A percentile compares a stretch with the other conserved stretches of the same genome.
Conservation (phyloP, 1,140 invertebrate genomes). For the Drosophila neocordata region DNA sequence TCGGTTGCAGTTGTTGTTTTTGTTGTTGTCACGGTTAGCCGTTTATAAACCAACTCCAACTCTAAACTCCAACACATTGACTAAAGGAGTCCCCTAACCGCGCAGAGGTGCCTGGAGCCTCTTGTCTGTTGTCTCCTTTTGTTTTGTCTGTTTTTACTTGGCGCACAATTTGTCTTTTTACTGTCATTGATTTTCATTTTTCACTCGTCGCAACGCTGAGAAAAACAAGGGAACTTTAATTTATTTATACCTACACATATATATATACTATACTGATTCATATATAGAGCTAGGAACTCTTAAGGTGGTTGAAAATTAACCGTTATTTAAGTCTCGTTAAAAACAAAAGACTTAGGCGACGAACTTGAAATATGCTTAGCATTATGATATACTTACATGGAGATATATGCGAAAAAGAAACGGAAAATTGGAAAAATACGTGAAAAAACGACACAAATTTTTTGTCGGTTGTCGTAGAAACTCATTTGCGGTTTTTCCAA, state of each 20-base stretch:
- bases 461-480: conserved; percentile 55
- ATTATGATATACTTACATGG: conserved; percentile 15
- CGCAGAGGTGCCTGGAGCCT: background rate
- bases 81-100: conserved; percentile 5
- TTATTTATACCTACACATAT: conserved; percentile 32
- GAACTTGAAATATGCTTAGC: conserved; percentile 46
- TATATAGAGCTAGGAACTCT: conserved; percentile 33
- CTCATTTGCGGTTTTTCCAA: conserved; percentile 76
- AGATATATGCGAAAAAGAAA: conserved; percentile 27
- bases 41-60: conserved; percentile 41
- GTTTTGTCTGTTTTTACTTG: conserved; percentile 68
- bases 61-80: conserved; percentile 17
- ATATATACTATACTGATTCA: conserved; percentile 41
- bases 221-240: conserved; percentile 23
- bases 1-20: conserved; percentile 27
- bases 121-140: conserved; percentile 41
- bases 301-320: conserved; percentile 57
- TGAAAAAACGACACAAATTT: conserved; percentile 10
- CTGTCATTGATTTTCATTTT: conserved; percentile 71
- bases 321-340: conserved; percentile 53
- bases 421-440: background rate
- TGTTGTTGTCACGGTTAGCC: conserved; percentile 38
- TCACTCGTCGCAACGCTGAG: conserved; percentile 45
- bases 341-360: conserved; percentile 70
- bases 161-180: conserved; percentile 78